phyloP scores from a whole-genome alignment of 2,797 vertebrate species.

The Australoheros facetus region DNA sequence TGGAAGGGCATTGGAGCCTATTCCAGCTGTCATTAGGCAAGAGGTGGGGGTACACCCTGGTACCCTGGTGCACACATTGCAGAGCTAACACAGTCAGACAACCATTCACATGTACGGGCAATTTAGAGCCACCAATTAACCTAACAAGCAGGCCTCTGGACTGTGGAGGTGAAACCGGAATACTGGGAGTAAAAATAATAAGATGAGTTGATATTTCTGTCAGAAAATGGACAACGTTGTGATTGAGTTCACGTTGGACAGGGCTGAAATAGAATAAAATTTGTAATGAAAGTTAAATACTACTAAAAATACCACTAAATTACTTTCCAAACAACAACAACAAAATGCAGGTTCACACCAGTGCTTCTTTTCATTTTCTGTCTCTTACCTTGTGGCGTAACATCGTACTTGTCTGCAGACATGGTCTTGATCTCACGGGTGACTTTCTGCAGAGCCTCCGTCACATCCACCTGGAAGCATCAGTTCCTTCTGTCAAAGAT shows the following conservation, averaged over 20 bases:
- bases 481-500: not conserved
- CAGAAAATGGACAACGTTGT: no score
- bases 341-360: not conserved
- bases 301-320: not conserved
- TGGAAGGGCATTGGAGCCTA: not conserved
- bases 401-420: constrained; percentile 93
- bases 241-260: no score
- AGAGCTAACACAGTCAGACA: not conserved
- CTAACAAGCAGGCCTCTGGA: not conserved
- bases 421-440: constrained; percentile 93
- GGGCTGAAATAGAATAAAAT: not conserved
- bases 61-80: not conserved
- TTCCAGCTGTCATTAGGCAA: not conserved
- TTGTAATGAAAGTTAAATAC: no score
- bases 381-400: constrained; percentile 91
- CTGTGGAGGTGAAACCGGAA: not conserved
- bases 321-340: not conserved
- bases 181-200: not conserved
- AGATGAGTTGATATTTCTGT: no score
- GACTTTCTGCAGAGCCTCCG: constrained; percentile 92
- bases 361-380: not conserved
- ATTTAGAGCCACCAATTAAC: not conserved
- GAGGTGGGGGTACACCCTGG: not conserved
- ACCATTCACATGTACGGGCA: fast-evolving
- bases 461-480: constrained; percentile 86